Conservation (phyloP, 1,140 invertebrate species). For the Lepidurus apus region DNA sequence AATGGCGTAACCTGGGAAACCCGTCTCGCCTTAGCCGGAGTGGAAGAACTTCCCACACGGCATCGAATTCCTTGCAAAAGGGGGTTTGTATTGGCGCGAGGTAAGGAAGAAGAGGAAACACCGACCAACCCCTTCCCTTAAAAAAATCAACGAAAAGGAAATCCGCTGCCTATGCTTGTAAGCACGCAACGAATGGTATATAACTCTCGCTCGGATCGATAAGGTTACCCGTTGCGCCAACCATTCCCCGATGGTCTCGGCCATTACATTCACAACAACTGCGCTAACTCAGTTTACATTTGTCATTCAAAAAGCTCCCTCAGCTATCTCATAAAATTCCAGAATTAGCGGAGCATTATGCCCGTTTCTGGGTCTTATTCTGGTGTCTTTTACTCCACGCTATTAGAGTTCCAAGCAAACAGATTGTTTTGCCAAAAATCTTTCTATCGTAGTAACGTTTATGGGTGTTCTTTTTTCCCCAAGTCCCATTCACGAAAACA, state of each 20-base stretch:
- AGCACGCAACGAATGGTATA: conserved; percentile 19
- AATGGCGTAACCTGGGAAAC: not conserved
- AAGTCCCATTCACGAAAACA: not conserved
- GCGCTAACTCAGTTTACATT: not conserved
- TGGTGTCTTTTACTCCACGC: not conserved
- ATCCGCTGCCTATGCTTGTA: not conserved
- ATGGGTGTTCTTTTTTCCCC: not conserved
- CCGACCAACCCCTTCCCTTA: not conserved
- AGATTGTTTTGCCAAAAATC: not conserved
- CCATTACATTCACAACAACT: not conserved
- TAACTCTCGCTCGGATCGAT: conserved; percentile 1
- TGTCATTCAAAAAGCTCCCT: conserved; percentile 13
- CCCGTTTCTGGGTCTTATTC: not conserved
- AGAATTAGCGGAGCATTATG: not conserved
- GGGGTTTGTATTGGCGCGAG: not conserved
- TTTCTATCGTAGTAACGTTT: not conserved
- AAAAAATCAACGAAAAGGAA: not conserved
- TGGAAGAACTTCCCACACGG: not conserved
- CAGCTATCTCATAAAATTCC: not conserved
- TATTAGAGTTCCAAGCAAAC: not conserved
- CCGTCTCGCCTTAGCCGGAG: not conserved
- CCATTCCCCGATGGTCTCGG: not conserved
- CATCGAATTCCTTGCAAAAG: not conserved
- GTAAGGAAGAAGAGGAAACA: not conserved
- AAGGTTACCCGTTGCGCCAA: conserved; percentile 13